Evolutionary conservation across 2,888 invertebrate species (phyloP).

Genomic region (Synanthedon vespiformis): DNA sequence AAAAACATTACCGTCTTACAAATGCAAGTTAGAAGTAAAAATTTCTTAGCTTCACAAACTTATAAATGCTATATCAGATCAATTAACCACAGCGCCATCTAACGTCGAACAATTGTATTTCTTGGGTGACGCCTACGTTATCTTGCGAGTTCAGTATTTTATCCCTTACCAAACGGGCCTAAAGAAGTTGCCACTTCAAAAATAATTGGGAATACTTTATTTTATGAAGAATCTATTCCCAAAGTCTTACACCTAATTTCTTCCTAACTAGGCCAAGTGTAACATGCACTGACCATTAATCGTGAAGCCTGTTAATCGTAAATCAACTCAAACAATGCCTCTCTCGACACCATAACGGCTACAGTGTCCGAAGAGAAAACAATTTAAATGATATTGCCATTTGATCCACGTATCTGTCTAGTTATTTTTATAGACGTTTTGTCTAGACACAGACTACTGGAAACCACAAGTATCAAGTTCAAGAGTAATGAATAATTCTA

Average conservation of each 20-base stretch:
- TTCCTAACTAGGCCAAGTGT: too few relatives aligned
- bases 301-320: too few relatives aligned
- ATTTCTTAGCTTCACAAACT: conserved; percentile 1
- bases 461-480: conserved; percentile 3
- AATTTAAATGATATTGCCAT: conserved; percentile 14
- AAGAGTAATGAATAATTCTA: conserved; percentile 39
- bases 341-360: too few relatives aligned
- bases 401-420: conserved; percentile 14
- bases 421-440: not conserved
- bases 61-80: too few relatives aligned
- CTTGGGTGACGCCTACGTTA: too few relatives aligned
- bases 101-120: conserved; percentile 5
- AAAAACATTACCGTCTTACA: not conserved
- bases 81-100: not conserved
- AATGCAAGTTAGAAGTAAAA: conserved; percentile 6
- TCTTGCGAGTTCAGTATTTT: too few relatives aligned
- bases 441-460: not conserved
- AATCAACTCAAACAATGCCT: too few relatives aligned
- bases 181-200: too few relatives aligned
- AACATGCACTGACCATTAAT: too few relatives aligned
- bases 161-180: too few relatives aligned
- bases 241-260: too few relatives aligned
- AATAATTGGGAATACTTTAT: conserved; percentile 1
- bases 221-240: too few relatives aligned
- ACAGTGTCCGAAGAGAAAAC: conserved; percentile 5